Conservation (phyloP, 2,113 vertebrate species). For the Turdus rufiventris region DNA sequence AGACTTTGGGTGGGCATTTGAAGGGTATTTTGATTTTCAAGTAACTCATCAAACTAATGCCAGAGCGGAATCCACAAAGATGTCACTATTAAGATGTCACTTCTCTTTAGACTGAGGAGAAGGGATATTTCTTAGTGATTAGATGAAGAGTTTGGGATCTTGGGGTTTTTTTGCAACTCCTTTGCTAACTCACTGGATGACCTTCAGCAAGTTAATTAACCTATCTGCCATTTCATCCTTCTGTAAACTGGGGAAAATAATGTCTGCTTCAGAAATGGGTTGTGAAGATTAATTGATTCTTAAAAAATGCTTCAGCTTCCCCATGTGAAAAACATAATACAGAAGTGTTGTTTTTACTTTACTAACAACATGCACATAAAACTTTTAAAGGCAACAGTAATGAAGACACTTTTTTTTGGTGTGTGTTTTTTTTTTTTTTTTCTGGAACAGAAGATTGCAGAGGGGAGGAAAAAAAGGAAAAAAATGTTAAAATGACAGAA, state of each 20-base stretch:
- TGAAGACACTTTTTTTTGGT: background rate
- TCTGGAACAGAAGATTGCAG: background rate
- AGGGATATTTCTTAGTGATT: background rate
- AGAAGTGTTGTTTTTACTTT: background rate
- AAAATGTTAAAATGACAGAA: background rate
- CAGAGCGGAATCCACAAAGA: background rate
- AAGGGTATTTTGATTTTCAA: conserved; percentile 21
- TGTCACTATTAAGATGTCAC: background rate
- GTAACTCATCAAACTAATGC: background rate
- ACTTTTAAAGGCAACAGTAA: background rate
- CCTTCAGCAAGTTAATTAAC: conserved; percentile 47
- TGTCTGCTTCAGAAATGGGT: background rate
- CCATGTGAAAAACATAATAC: background rate
- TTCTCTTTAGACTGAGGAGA: background rate
- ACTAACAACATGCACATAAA: background rate
- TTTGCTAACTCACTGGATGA: background rate
- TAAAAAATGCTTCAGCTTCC: background rate
- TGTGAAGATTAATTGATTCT: background rate
- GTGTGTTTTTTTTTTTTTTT: too few species aligned
- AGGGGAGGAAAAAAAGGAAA: background rate
- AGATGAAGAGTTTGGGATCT: background rate
- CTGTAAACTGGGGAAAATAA: conserved; percentile 16
- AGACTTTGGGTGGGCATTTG: conserved; percentile 26
- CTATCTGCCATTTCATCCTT: background rate
- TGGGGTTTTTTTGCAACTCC: background rate